Base-by-base conservation (phyloP, 30 jellyfish, hydroid and myxozoan species). In the Pseudorhiza aurosa region DNA sequence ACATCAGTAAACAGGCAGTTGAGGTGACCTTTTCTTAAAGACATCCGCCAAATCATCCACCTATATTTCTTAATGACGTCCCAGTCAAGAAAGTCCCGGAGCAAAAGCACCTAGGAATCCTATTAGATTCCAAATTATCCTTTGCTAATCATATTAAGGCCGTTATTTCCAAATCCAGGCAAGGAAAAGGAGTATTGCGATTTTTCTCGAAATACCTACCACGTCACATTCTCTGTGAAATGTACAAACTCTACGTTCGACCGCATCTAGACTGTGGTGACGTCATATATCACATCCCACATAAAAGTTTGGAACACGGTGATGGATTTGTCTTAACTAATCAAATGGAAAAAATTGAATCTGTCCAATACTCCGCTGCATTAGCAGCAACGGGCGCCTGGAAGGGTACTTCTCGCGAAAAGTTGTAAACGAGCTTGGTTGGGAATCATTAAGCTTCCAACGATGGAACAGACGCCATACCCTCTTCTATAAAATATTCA, bases 241-340 rank as follows among this genome's bases (percentile, higher is more conserved):
- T 68, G 77, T 65, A 81, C 63, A 67, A 78, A 50, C 72, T 72
- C 58, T 72, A 75, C 33, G 39, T 72, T 36, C 45, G 86, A 36
- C 86, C 86, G 25, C 82, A 62, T 42, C 50, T 78, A 50, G 90
- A 59, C 36, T 78, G 44, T 43, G 82, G 82, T 31, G 90, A 78
- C 64, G 50, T 59, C 17, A 78, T 42, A 53, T 75, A 75, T 33
- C 88, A 75, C 46, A 75, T 37, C 33, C 77, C n/a, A 42, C 65
- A 57, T 42, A 42, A 53, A 32, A 75, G 24, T 1, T 75, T 77
- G 6, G 78, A 62, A 59, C 63, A 60, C 42, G 63, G 74, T 43
- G 8, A 60, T 0, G 27, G n/a, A 24, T 1, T 46, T 30, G 18
- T 1, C 18, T 45, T 78, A 30, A 45, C 49, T 14, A 42, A 60